Evolutionary conservation across 2,888 invertebrate genomes (phyloP), one percentile per base, ranked within the genome.

Genomic region (Antheraea assamensis): DNA sequence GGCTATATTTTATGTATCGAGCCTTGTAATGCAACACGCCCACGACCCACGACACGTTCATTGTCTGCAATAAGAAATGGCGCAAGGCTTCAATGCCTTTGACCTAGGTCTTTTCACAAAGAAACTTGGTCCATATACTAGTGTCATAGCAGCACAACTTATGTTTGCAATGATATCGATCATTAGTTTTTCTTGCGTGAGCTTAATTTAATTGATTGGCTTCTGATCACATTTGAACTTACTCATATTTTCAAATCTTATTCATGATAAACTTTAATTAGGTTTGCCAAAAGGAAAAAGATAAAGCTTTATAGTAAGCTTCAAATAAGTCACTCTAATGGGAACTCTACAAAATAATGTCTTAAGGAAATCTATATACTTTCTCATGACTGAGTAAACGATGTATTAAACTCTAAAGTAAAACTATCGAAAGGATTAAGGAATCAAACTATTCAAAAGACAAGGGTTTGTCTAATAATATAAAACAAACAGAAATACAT

Each of bases 21-120:
- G 31, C 66, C 31, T 66, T 66, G 31, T 31, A 31, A 66, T 21
- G 2, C 66, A 66, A 30, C 30, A 66, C 66, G 31, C 52, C 66
- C 30, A 31, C 66, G 19, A 21, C 66, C 66, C 66, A 66, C 66
- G 30, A 31, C 66, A 31, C 17, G 19, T 66, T 30, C 21, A 66
- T 66, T 66, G 66, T 66, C 66, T 66, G 31, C 66, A 66, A 66
- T 66, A 19, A 66, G 66, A 66, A 66, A 66, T 66, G 66, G 30
- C 31, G 31, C 66, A 66, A 66, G 31, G 30, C 30, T 30, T 3
- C 31, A 30, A 31, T 66, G 31, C 31, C 19, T 17, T 31, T 31
- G 17, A 66, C 31, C 31, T 24, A 19, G 30, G 17, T 31, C 31
- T 31, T 66, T 31, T 66, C 31, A 66, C 31, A 66, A 66, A 66